Base-by-base conservation (phyloP, 2,888 invertebrate species). In the Sarcophaga rosellei region DNA sequence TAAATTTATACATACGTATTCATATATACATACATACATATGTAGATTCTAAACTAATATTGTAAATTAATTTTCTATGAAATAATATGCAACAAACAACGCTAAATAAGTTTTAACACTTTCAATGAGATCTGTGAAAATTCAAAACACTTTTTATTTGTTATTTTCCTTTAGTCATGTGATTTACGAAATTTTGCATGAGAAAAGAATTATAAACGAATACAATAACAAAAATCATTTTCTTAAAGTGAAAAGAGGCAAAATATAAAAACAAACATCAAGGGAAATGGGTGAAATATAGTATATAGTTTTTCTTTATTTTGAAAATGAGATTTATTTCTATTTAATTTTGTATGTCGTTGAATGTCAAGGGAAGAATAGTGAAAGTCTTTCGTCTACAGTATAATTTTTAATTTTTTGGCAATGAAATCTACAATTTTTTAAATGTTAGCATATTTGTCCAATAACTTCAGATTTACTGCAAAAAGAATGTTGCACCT, bases 361-460 rank as follows among this genome's bases (percentile, higher is more conserved):
- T 73, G 82, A 86, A 86, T 86, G 86, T 86, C 86, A 86, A 86
- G 86, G 83, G 65, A 12, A 86, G 53, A 15, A 25, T 47, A 80
- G 75, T 45, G 65, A 81, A 85, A 85, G 81, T 65, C 81, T 57
- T 86, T 76, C 23, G 35, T 62, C 35, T 65, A 69, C 17, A 47
- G 15, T 23, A n/a, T 45, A 21, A 44, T 75, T 25, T 53, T 57
- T 15, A 47, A 35, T 72, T 84, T 84, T 82, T 86, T 86, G 80
- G 83, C 83, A 84, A 74, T 68, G 73, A 70, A 44, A 82, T 70
- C 57, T 45, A 63, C 63, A 80, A 17, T 53, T 53, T 53, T 17
- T 12, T 15, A 17, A 12, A 53, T 53, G 17, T 53, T 53, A 15
- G 53, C 4, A 53, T 53, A 3, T 53, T 35, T 35, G 35, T 35